These are phyloP conservation scores for Gryon sp. DNA, from an alignment of 1,140 invertebrate genomes.

Conservation along the genomic window DNA sequence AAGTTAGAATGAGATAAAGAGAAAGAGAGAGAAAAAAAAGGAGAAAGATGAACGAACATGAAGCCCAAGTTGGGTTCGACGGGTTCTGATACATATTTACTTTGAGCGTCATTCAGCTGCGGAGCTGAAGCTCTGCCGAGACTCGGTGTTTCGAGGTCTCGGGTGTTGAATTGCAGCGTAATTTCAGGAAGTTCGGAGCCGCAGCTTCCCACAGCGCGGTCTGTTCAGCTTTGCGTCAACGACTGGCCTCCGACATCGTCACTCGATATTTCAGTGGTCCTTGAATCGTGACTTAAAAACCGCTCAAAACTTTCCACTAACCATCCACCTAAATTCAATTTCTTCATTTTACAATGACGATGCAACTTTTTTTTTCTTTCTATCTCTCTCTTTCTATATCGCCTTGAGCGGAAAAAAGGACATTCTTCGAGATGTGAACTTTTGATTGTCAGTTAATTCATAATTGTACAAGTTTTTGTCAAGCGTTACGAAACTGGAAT, in stretches of 20 bases:
- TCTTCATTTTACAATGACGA: no score
- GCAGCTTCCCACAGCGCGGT: conserved; percentile 54
- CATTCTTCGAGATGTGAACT: no score
- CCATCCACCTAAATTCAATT: conserved; percentile 36
- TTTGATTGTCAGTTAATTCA: no score
- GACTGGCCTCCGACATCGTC: conserved; percentile 47
- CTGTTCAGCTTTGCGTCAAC: conserved; percentile 53
- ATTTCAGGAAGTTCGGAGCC: conserved; percentile 66
- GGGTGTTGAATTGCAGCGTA: conserved; percentile 66
- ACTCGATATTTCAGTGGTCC: conserved; percentile 59
- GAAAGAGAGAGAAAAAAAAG: no score
- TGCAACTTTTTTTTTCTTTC: no score
- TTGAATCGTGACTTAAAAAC: conserved; percentile 42
- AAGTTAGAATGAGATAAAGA: no score
- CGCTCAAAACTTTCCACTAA: conserved; percentile 52
- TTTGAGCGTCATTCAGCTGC: conserved; percentile 45
- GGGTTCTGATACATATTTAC: conserved; percentile 65
- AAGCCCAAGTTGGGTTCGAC: conserved; percentile 55
- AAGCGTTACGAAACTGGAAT: no score
- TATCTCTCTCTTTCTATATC: no score
- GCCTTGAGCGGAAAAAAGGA: no score
- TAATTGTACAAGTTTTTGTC: no score
- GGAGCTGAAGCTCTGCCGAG: conserved; percentile 33
- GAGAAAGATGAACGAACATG: no score
- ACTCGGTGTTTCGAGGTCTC: conserved; percentile 61